Evolutionary conservation across 2,797 vertebrate genomes (phyloP).

Genomic region (Mus minutoides): DNA sequence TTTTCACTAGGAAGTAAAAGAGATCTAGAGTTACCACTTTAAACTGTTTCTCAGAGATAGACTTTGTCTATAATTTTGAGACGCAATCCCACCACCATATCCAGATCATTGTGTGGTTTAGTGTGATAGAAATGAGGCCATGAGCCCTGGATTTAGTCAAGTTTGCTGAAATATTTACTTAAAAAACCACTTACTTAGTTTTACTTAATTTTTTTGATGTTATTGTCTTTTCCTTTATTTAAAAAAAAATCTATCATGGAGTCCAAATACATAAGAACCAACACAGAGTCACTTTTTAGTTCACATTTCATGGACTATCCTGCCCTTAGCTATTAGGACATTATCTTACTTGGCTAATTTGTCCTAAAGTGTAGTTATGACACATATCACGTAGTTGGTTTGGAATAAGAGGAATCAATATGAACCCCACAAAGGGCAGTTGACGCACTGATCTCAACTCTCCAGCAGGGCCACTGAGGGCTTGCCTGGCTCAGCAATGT

Average conservation of each 20-base stretch:
- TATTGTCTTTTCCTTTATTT: not conserved
- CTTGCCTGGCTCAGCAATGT: not conserved
- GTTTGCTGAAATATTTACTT: not conserved
- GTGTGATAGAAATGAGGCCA: not conserved
- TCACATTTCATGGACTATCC: not conserved
- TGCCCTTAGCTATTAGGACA: not conserved
- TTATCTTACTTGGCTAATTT: not conserved
- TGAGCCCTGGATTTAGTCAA: not conserved
- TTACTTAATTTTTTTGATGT: not conserved
- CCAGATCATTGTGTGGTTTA: not conserved
- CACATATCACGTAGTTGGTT: conserved; percentile 55
- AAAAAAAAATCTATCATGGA: not conserved
- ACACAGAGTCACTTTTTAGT: not conserved
- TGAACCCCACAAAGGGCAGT: conserved; percentile 43
- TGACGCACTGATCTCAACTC: conserved; percentile 6
- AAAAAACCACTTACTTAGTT: not conserved
- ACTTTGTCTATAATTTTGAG: not conserved
- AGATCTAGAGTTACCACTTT: not conserved
- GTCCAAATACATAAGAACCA: not conserved
- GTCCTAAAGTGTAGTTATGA: conserved; percentile 69
- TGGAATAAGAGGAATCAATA: conserved; percentile 63
- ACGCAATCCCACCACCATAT: not conserved
- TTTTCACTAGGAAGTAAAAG: not conserved
- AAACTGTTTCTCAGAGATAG: not conserved
- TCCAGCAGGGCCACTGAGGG: not conserved